Evolutionary conservation across 2,888 invertebrate species (phyloP), one percentile per base, ranked within the genome.

Genomic region (Dynastes tityus): DNA sequence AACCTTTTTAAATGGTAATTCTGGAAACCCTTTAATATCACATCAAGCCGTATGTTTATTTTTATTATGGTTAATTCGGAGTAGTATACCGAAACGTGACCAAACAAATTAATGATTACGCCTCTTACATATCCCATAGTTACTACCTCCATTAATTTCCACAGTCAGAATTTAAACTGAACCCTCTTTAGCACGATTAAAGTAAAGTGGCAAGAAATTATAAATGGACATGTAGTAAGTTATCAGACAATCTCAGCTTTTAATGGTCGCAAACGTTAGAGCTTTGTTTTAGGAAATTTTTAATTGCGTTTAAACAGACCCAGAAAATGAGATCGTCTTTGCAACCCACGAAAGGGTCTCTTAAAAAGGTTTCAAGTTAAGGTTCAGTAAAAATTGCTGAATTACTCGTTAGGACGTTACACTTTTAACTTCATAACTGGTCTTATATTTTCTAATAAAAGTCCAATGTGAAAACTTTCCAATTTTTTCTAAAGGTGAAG

Each of bases 241-340:
- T 74, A 74, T 63, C 73, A 45, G 61, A 63, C 73, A 74, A 74
- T 74, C 73, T 74, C 45, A 27, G 61, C 73, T 74, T 61, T 74
- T 61, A 74, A 74, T 74, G 73, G 73, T 61, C 45, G 61, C 61
- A 74, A 74, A 63, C 73, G 73, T 74, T 74, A 63, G 27, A 74
- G 73, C 58, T 74, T 27, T 74, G 49, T 74, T 74, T 74, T 61
- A 45, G 61, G 73, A 74, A 74, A 61, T 74, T 74, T 74, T 74
- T 74, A 74, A 74, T 74, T 61, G 49, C 73, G 55, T 74, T 74
- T 74, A 61, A 74, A 74, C 63, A 61, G 73, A 27, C 11, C 61
- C 61, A 61, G 63, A 45, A 74, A 74, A 74, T 22, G 73, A 61
- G 58, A 74, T 74, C 61, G 73, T 37, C 27, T 45, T 13, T 45